Conservation (phyloP, 2,888 invertebrate genomes). For the Leptothorax acervorum region DNA sequence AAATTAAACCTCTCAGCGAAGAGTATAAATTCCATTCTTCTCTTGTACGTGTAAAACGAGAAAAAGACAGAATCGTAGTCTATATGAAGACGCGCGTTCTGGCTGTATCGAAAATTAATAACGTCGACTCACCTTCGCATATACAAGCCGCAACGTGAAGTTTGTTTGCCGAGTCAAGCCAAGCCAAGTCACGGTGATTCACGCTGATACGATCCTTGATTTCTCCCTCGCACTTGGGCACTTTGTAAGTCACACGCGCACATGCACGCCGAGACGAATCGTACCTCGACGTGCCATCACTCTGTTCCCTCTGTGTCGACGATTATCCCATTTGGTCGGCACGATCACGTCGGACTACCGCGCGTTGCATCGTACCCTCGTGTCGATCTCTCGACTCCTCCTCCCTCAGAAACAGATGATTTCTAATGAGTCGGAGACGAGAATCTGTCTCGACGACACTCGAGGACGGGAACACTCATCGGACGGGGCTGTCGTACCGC, state of each 20-base stretch:
- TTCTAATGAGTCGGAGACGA: constrained; percentile 2
- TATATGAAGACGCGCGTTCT: neutral
- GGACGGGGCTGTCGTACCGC: constrained; percentile 35
- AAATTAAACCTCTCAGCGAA: neutral
- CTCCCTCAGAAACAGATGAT: neutral
- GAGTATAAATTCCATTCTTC: neutral
- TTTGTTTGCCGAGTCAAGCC: constrained; percentile 5
- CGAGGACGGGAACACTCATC: constrained; percentile 40
- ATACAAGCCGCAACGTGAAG: constrained; percentile 17
- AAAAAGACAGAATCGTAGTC: constrained; percentile 7
- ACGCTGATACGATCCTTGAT: constrained; percentile 36
- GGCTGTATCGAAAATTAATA: neutral
- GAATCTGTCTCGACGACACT: constrained; percentile 15
- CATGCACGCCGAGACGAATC: constrained; percentile 61
- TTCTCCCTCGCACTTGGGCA: constrained; percentile 65
- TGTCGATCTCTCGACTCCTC: too few relatives aligned
- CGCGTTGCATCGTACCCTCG: constrained; percentile 1
- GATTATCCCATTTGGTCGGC: constrained; percentile 54
- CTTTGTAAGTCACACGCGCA: constrained; percentile 67
- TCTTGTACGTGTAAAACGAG: neutral
- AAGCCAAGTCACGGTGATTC: constrained; percentile 18
- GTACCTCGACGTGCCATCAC: constrained; percentile 62
- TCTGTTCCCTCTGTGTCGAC: constrained; percentile 50
- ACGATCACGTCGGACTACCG: constrained; percentile 32
- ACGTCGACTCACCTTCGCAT: constrained; percentile 24